Percentiles rank a stretch among this genome's conserved stretches.
These are phyloP conservation scores for Epizoanthus fatuus DNA, from an alignment of 92 coral and sea anemone genomes.

Conservation along the genomic window DNA sequence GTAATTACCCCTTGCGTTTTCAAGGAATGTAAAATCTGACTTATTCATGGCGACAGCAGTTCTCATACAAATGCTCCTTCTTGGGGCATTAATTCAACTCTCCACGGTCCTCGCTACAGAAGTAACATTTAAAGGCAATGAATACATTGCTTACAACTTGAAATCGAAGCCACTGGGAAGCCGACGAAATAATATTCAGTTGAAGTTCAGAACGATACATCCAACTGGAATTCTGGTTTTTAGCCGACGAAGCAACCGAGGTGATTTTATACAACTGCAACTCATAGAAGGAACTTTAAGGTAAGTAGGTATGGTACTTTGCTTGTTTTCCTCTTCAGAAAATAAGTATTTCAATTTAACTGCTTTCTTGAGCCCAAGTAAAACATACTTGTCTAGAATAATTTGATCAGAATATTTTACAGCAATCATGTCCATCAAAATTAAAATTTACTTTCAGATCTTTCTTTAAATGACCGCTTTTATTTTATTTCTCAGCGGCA, in stretches of 20 bases:
- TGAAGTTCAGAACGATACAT: conserved; percentile 23
- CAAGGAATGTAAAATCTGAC: neutral
- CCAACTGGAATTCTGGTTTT: conserved; percentile 30
- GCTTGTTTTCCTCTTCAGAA: neutral
- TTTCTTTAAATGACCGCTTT: too few species aligned
- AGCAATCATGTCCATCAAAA: too few species aligned
- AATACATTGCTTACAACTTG: conserved; percentile 15
- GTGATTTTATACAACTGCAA: conserved; percentile 17
- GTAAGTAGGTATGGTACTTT: neutral
- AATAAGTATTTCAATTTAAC: neutral
- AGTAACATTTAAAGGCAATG: conserved; percentile 35
- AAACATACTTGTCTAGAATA: neutral
- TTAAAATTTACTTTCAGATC: too few species aligned
- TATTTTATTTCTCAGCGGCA: too few species aligned
- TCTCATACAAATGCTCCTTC: neutral
- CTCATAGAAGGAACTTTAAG: conserved; percentile 24
- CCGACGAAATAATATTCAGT: neutral
- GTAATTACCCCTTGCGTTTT: neutral
- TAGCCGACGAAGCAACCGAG: conserved; percentile 17
- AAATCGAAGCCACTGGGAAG: neutral
- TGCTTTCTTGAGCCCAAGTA: neutral
- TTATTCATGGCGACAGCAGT: conserved; percentile 24
- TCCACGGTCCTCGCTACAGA: conserved; percentile 20
- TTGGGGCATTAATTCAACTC: conserved; percentile 1
- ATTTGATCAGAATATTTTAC: neutral